Conservation (phyloP, 2,113 vertebrate species). For the Ammodytes marinus region DNA sequence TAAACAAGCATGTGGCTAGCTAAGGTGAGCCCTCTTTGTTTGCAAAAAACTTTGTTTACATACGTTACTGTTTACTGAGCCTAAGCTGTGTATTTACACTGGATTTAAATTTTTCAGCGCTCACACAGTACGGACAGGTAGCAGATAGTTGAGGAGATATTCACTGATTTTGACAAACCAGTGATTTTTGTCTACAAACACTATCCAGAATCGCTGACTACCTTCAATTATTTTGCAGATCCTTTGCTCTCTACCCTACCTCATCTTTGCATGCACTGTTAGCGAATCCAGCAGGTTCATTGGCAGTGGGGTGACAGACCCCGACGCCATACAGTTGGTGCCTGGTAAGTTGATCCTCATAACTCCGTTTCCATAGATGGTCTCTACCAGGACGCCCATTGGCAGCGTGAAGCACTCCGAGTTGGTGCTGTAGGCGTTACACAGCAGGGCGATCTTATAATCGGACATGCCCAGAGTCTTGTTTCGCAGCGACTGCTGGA, state of each 20-base stretch:
- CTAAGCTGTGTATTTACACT: too few relatives aligned
- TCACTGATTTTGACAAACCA: too few relatives aligned
- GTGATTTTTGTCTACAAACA: too few relatives aligned
- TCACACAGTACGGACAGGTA: too few relatives aligned
- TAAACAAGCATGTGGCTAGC: too few relatives aligned
- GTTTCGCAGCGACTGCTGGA: constrained; percentile 96
- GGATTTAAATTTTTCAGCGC: too few relatives aligned
- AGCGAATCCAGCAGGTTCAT: constrained; percentile 99
- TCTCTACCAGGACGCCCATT: constrained; percentile 98
- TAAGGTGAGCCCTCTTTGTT: too few relatives aligned
- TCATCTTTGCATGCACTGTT: constrained; percentile 99
- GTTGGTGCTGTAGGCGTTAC: constrained; percentile 99
- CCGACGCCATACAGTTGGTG: constrained; percentile 94
- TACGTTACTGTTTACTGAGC: too few relatives aligned
- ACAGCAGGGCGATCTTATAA: constrained; percentile 98
- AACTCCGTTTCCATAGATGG: constrained; percentile 96
- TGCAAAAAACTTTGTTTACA: too few relatives aligned
- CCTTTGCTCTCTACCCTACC: constrained; percentile 78
- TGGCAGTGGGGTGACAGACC: constrained; percentile 93
- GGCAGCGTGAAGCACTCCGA: constrained; percentile 98
- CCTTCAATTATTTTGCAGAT: background rate
- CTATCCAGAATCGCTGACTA: too few relatives aligned
- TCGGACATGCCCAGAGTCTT: constrained; percentile 98
- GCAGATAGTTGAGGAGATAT: too few relatives aligned
- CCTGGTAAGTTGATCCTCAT: constrained; percentile 94